Percentiles rank a stretch among this genome's conserved stretches.
Evolutionary conservation across 2,113 vertebrate species (phyloP).

Genomic region (Sphaerodactylus townsendi): DNA sequence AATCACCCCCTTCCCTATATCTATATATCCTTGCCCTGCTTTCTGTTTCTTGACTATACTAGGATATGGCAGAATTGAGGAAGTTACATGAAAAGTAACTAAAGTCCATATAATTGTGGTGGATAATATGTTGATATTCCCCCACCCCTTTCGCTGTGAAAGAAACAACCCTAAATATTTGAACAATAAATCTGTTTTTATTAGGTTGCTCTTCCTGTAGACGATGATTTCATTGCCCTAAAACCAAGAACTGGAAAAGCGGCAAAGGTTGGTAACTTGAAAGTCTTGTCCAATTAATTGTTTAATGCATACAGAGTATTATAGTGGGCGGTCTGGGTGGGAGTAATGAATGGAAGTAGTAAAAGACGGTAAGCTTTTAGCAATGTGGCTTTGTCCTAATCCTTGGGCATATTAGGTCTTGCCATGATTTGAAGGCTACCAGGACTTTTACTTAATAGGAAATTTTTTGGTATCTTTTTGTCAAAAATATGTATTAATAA

Average conservation of each 20-base stretch:
- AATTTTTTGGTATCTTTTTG: no score
- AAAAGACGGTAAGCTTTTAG: not conserved
- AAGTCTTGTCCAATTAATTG: not conserved
- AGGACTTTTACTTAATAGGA: not conserved
- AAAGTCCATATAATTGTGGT: not conserved
- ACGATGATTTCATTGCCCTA: constrained; percentile 85
- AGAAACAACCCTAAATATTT: not conserved
- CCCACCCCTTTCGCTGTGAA: not conserved
- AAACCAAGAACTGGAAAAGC: constrained; percentile 92
- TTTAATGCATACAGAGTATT: not conserved
- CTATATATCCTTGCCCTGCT: not conserved
- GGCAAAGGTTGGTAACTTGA: constrained; percentile 82
- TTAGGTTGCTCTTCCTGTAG: constrained; percentile 90
- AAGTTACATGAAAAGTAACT: not conserved
- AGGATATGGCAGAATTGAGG: not conserved
- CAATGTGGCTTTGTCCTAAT: not conserved
- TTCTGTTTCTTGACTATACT: not conserved
- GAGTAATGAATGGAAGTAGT: not conserved
- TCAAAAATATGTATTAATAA: not conserved
- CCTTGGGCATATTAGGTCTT: not conserved
- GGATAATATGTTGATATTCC: not conserved
- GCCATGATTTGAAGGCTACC: not conserved
- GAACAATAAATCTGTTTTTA: not conserved
- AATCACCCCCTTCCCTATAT: no score
- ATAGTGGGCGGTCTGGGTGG: not conserved